phyloP scores from a whole-genome alignment of 2,113 vertebrate genomes.

The Struthio camelus region DNA sequence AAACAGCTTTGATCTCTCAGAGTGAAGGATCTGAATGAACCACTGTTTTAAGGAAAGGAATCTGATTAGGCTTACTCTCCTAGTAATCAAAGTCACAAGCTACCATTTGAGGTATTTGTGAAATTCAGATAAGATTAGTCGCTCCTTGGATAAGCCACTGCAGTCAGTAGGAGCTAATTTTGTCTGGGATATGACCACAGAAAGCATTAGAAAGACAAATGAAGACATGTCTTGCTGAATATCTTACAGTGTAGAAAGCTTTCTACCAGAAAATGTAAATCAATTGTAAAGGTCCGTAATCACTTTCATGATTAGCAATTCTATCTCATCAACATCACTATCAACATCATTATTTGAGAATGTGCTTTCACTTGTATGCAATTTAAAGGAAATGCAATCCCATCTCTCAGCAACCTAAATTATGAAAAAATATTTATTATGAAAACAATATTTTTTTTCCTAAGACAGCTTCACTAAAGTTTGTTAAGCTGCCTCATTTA shows the following conservation, averaged over 20 bases:
- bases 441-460: background rate
- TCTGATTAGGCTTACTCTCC: slow-evolving; percentile 71
- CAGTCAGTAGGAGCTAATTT: slow-evolving; percentile 70
- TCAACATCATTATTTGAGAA: background rate
- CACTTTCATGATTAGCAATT: background rate
- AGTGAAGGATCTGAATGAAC: slow-evolving; percentile 71
- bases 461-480: background rate
- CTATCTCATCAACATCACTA: background rate
- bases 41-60: slow-evolving; percentile 77
- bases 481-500: background rate
- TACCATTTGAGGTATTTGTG: slow-evolving; percentile 79
- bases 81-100: slow-evolving; percentile 80
- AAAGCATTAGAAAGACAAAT: slow-evolving; percentile 19
- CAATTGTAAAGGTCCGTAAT: background rate
- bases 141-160: slow-evolving; percentile 63
- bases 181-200: slow-evolving; percentile 54
- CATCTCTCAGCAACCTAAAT: background rate
- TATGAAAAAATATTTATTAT: background rate
- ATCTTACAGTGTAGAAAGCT: background rate
- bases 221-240: background rate
- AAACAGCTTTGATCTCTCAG: slow-evolving; percentile 80
- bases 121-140: slow-evolving; percentile 79
- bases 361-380: background rate
- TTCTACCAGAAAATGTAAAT: background rate
- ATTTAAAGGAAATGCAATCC: background rate